Evolutionary conservation across 37 sponge, comb jelly and placozoan species (phyloP).

Genomic region (Tethya wilhelma): DNA sequence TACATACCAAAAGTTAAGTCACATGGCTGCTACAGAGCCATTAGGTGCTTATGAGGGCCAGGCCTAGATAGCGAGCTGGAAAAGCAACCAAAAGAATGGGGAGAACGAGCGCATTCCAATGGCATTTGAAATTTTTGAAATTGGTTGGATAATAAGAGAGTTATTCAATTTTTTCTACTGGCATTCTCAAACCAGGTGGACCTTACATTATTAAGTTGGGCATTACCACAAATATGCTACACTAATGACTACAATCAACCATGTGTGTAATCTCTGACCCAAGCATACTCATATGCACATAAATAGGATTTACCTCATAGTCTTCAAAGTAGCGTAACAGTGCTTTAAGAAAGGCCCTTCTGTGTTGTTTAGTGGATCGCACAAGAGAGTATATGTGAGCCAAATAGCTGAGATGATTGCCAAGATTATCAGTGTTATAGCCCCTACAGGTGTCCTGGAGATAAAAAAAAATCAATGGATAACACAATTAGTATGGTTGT

Average conservation of each 20-base stretch:
- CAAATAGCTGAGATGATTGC: conserved; percentile 56
- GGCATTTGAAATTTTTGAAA: too few species aligned
- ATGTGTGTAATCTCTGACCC: too few species aligned
- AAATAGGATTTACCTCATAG: conserved; percentile 47
- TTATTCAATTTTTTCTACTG: too few species aligned
- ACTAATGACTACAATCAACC: background rate
- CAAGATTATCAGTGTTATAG: conserved; percentile 5
- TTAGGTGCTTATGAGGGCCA: too few species aligned
- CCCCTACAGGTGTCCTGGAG: conserved; percentile 28
- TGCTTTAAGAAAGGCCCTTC: conserved; percentile 78
- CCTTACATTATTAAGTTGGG: too few species aligned
- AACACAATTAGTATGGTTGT: background rate
- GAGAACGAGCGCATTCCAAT: too few species aligned
- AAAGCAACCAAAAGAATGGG: too few species aligned
- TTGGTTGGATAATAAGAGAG: too few species aligned
- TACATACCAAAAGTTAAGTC: too few species aligned
- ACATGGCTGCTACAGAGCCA: background rate
- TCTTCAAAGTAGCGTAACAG: conserved; percentile 88
- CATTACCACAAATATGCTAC: background rate
- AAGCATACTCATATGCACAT: too few species aligned
- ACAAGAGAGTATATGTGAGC: conserved; percentile 84
- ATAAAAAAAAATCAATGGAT: background rate
- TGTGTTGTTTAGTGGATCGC: conserved; percentile 77
- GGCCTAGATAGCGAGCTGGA: too few species aligned
- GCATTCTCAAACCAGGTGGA: too few species aligned